phyloP scores from a whole-genome alignment of 2,797 vertebrate genomes.

The Hemibagrus guttatus region DNA sequence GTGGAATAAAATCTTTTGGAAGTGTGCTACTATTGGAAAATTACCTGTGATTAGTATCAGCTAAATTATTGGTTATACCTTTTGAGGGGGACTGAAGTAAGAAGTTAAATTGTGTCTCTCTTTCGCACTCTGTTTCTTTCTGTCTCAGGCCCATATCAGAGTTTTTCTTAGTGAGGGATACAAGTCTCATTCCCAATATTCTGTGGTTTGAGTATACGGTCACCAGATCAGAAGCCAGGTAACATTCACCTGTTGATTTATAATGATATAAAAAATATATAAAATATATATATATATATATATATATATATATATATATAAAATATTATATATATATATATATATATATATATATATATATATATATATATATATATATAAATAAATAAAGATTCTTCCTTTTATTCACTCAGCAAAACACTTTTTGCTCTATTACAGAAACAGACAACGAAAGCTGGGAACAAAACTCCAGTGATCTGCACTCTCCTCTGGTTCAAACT shows the following conservation, averaged over 20 bases:
- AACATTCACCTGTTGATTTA: constrained; percentile 46
- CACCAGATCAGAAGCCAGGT: constrained; percentile 98
- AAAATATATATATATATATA: too few relatives aligned
- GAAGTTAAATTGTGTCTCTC: not conserved
- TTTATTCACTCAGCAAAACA: not conserved
- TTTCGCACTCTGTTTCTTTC: not conserved
- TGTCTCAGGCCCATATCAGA: constrained; percentile 90
- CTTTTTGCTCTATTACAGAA: constrained; percentile 72
- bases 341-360: too few relatives aligned
- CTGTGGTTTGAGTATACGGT: constrained; percentile 99
- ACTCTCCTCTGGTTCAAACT: constrained; percentile 63
- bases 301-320: too few relatives aligned
- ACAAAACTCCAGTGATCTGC: constrained; percentile 94
- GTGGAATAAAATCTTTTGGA: not conserved
- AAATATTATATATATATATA: too few relatives aligned
- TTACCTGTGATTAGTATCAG: not conserved
- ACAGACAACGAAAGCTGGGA: constrained; percentile 98
- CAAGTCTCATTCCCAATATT: constrained; percentile 98
- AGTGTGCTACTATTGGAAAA: not conserved
- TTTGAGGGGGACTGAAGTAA: not conserved
- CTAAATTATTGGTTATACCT: not conserved
- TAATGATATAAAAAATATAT: too few relatives aligned
- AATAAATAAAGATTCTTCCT: too few relatives aligned
- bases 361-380: too few relatives aligned
- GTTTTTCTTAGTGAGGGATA: constrained; percentile 98